phyloP scores from a whole-genome alignment of 2,797 vertebrate genomes.

The Microctenopoma stevenorrisi region DNA sequence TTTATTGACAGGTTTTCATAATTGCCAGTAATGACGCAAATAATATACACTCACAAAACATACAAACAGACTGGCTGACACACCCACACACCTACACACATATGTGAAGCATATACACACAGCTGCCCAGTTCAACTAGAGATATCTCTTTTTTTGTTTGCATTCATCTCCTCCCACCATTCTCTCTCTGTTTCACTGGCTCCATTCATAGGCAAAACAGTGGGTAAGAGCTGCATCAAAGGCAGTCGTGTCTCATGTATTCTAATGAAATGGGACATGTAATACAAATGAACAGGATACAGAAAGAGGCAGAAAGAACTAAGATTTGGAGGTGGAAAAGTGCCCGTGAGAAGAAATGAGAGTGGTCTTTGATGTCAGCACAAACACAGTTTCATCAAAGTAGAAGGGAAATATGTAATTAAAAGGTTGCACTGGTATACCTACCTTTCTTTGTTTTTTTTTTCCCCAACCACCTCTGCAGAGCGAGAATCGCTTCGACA shows the following conservation, averaged over 20 bases:
- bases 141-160: slow-evolving; percentile 48
- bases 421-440: slow-evolving; percentile 42
- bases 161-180: slow-evolving; percentile 17
- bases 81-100: slow-evolving; percentile 30
- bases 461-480: slow-evolving; percentile 39
- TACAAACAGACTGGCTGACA: slow-evolving; percentile 29
- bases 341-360: slow-evolving; percentile 48
- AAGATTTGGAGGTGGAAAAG: slow-evolving; percentile 46
- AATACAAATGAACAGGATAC: slow-evolving; percentile 68
- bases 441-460: slow-evolving; percentile 21
- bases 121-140: slow-evolving; percentile 46
- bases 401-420: slow-evolving; percentile 39
- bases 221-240: slow-evolving; percentile 71
- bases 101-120: slow-evolving; percentile 12
- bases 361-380: slow-evolving; percentile 64
- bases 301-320: slow-evolving; percentile 50
- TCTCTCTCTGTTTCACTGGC: slow-evolving; percentile 47
- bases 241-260: slow-evolving; percentile 67
- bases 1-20: slow-evolving; percentile 44
- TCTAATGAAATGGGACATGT: slow-evolving; percentile 70
- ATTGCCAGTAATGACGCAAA: slow-evolving; percentile 39
- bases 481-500: slow-evolving; percentile 88
- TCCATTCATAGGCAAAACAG: slow-evolving; percentile 70
- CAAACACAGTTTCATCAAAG: slow-evolving; percentile 34
- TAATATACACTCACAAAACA: slow-evolving; percentile 18